Evolutionary conservation across 2,113 vertebrate genomes (phyloP).

Genomic region (Corythoichthys intestinalis): DNA sequence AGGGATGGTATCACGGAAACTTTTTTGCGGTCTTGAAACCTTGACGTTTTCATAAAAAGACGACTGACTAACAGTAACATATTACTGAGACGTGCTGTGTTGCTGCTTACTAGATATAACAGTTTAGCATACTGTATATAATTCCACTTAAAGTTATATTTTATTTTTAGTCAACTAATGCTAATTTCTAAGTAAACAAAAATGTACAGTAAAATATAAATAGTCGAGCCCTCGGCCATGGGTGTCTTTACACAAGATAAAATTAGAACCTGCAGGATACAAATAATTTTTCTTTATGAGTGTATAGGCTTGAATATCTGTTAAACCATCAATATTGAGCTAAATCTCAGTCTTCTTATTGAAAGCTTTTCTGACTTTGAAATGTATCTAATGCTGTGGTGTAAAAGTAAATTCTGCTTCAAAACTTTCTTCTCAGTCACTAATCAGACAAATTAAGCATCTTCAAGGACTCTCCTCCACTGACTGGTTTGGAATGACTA

Average conservation of each 20-base stretch:
- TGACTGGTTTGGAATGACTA: constrained; percentile 5
- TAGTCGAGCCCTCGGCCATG: background rate
- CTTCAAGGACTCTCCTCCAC: background rate
- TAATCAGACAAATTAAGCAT: background rate
- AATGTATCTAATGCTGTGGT: background rate
- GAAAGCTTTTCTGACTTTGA: background rate
- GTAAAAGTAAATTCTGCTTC: background rate
- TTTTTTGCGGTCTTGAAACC: too few species aligned
- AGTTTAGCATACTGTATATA: too few species aligned
- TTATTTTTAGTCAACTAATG: background rate
- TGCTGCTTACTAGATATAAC: too few species aligned
- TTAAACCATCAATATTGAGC: too few species aligned
- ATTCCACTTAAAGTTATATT: too few species aligned
- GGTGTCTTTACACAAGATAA: too few species aligned
- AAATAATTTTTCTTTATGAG: too few species aligned
- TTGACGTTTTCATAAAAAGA: too few species aligned
- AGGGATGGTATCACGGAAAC: too few species aligned
- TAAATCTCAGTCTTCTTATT: background rate
- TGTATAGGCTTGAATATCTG: background rate
- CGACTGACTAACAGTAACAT: too few species aligned
- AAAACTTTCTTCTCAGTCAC: background rate
- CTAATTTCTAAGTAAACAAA: background rate
- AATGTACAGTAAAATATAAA: background rate
- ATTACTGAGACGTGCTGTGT: too few species aligned
- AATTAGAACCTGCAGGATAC: too few species aligned